Evolutionary conservation across 2,113 vertebrate genomes (phyloP).

Genomic region (Aleadryas rufinucha): DNA sequence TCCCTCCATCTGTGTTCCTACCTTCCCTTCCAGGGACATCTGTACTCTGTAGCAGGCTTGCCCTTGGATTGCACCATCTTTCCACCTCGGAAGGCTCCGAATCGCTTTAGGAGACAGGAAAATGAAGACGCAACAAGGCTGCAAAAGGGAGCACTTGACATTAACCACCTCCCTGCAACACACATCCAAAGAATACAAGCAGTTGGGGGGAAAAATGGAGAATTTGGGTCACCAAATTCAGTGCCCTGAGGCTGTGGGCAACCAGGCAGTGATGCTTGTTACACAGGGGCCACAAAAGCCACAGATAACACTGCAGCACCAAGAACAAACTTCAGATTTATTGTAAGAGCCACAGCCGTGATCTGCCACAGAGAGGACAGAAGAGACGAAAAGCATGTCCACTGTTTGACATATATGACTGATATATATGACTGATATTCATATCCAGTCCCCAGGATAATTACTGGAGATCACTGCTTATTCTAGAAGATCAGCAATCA

Average conservation of each 20-base stretch:
- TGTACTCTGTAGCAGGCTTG: not conserved
- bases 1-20: conserved; percentile 11
- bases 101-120: not conserved
- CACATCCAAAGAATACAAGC: not conserved
- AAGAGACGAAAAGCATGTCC: not conserved
- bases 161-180: not conserved
- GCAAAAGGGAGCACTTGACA: not conserved
- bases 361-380: not conserved
- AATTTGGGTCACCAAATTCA: not conserved
- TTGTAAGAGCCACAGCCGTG: not conserved
- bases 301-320: not conserved
- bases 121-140: not conserved
- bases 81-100: not conserved
- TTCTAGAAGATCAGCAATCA: not conserved
- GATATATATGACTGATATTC: too few relatives aligned
- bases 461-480: not conserved
- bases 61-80: not conserved
- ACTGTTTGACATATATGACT: not conserved
- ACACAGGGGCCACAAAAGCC: not conserved
- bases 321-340: not conserved
- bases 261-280: not conserved
- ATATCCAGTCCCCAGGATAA: not conserved
- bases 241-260: not conserved
- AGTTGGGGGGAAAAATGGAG: not conserved
- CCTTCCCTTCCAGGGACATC: not conserved